A percentile compares a stretch with the other conserved stretches of the same genome.
phyloP scores from a whole-genome alignment of 2,888 invertebrate genomes.

The Malthinus flaveolus region DNA sequence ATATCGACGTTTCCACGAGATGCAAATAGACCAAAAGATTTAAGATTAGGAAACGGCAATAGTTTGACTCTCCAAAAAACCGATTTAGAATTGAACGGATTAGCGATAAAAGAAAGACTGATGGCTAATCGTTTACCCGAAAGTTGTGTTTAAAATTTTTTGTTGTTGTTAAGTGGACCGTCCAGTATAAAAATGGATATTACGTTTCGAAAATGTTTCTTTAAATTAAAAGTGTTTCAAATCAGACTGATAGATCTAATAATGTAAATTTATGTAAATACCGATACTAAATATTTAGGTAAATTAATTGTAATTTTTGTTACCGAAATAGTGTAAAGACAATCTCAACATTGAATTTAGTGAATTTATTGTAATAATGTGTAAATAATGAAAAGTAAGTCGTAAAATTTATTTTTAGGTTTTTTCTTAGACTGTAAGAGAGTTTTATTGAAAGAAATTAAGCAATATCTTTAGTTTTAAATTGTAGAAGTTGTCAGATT shows the following conservation, averaged over 20 bases:
- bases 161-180: constrained; percentile 23
- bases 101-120: constrained; percentile 84
- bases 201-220: neutral
- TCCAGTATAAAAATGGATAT: constrained; percentile 15
- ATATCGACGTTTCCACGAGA: constrained; percentile 62
- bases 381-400: no score
- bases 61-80: constrained; percentile 56
- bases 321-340: constrained; percentile 23
- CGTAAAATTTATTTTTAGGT: no score
- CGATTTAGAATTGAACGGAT: constrained; percentile 70
- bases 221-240: constrained; percentile 10
- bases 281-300: constrained; percentile 17
- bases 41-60: constrained; percentile 56
- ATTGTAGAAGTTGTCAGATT: no score
- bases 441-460: no score
- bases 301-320: constrained; percentile 26
- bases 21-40: constrained; percentile 55
- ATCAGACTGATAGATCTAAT: constrained; percentile 27
- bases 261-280: constrained; percentile 28
- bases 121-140: constrained; percentile 86
- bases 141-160: constrained; percentile 74
- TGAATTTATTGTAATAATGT: constrained; percentile 12
- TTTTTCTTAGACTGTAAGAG: no score
- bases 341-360: constrained; percentile 17
- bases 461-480: no score